phyloP scores from a whole-genome alignment of 2,888 invertebrate genomes.

The Volucella inanis region DNA sequence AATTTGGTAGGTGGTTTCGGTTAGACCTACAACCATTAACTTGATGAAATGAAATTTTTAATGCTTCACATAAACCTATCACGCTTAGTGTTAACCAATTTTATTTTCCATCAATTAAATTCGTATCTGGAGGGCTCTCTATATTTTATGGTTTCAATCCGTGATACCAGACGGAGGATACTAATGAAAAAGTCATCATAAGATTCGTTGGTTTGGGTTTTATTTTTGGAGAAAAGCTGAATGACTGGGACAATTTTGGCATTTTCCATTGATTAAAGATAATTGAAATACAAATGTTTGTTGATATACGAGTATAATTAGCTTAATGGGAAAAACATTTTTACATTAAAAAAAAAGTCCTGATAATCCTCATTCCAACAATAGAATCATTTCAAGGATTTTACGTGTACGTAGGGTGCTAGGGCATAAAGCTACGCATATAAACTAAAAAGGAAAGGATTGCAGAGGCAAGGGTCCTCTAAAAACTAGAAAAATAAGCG shows the following conservation, averaged over 20 bases:
- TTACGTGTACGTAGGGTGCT: too few species aligned
- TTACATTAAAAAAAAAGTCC: too few species aligned
- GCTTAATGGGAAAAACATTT: too few species aligned
- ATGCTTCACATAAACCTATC: slow-evolving; percentile 30
- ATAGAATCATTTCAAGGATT: too few species aligned
- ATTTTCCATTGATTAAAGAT: neutral
- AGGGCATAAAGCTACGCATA: too few species aligned
- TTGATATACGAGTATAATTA: neutral
- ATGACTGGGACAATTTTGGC: neutral
- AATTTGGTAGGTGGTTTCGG: neutral
- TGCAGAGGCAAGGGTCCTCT: too few species aligned
- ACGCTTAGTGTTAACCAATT: slow-evolving; percentile 45
- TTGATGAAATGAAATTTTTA: slow-evolving; percentile 40
- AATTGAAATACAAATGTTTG: neutral
- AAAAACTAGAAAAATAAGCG: too few species aligned
- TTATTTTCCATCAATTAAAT: slow-evolving; percentile 49
- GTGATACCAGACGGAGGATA: slow-evolving; percentile 1
- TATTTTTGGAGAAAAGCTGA: slow-evolving; percentile 4
- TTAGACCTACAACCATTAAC: slow-evolving; percentile 19
- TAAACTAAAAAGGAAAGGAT: too few species aligned
- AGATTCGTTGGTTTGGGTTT: neutral
- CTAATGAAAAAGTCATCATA: slow-evolving; percentile 31
- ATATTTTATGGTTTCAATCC: slow-evolving; percentile 28
- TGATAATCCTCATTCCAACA: too few species aligned
- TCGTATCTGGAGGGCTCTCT: slow-evolving; percentile 24